Evolutionary conservation across 2,113 vertebrate species (phyloP).

Genomic region (Menidia beryllina): DNA sequence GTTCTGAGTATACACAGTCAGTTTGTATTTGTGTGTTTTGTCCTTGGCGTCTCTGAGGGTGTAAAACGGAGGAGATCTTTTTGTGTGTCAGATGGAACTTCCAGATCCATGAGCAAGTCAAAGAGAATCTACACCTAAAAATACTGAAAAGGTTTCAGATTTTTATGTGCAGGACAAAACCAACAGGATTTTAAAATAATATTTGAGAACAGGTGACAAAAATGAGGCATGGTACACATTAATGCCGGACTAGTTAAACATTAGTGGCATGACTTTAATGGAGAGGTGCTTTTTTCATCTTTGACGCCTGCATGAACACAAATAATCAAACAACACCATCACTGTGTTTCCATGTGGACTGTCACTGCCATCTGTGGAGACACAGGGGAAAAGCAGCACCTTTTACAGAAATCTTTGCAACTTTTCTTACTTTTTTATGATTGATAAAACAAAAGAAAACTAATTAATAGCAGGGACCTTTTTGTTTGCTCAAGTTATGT

Average conservation of each 20-base stretch:
- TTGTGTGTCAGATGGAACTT: too few species aligned
- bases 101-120: too few species aligned
- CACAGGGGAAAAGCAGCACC: neutral
- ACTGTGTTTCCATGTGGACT: neutral
- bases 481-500: slow-evolving; percentile 1
- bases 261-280: neutral
- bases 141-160: neutral
- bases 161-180: neutral
- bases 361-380: slow-evolving; percentile 56
- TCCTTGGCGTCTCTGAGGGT: too few species aligned
- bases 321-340: neutral
- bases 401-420: neutral
- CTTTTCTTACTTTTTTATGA: neutral
- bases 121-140: too few species aligned
- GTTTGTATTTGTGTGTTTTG: too few species aligned
- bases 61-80: too few species aligned
- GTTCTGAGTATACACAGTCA: too few species aligned
- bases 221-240: neutral
- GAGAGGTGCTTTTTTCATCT: neutral
- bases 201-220: neutral
- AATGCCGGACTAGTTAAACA: neutral
- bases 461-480: slow-evolving; percentile 9
- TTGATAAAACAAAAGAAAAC: neutral
- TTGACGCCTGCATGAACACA: too few species aligned
- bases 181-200: neutral